Percentiles rank a stretch among this genome's conserved stretches.
These are phyloP conservation scores for Furcifer pardalis DNA, from an alignment of 2,797 vertebrate genomes.

Conservation along the genomic window DNA sequence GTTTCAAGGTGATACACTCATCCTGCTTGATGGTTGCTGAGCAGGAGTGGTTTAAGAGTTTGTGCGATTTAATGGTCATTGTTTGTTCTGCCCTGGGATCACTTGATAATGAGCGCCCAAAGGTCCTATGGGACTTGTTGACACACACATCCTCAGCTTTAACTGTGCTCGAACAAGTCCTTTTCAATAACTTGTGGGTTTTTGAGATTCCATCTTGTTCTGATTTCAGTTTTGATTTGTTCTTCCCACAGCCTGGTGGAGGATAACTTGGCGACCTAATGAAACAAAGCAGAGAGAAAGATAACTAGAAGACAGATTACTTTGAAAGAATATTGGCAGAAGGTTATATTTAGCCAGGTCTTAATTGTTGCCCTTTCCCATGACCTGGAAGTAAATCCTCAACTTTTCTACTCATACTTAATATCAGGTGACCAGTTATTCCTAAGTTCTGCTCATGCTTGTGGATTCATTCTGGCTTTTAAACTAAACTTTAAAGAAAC, in stretches of 20 bases:
- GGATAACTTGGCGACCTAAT: conserved; percentile 90
- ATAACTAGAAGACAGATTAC: not conserved
- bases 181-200: conserved; percentile 85
- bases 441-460: too few species aligned
- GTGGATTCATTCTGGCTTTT: too few species aligned
- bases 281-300: conserved; percentile 44
- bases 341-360: not conserved
- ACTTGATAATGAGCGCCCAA: conserved; percentile 84
- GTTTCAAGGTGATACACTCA: conserved; percentile 79
- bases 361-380: not conserved
- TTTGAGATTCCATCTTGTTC: conserved; percentile 88
- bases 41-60: conserved; percentile 83
- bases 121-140: conserved; percentile 82
- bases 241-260: conserved; percentile 89
- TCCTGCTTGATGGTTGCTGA: conserved; percentile 77
- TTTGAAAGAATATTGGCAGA: not conserved
- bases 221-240: conserved; percentile 87
- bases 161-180: conserved; percentile 84
- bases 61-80: conserved; percentile 81
- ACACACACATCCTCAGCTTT: conserved; percentile 82
- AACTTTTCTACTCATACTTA: not conserved
- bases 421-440: too few species aligned
- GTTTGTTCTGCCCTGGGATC: conserved; percentile 83
- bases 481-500: too few species aligned
- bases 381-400: not conserved